Percentiles rank a stretch among this genome's conserved stretches.
phyloP scores from a whole-genome alignment of 2,888 invertebrate species.

The Lasioglossum morio region DNA sequence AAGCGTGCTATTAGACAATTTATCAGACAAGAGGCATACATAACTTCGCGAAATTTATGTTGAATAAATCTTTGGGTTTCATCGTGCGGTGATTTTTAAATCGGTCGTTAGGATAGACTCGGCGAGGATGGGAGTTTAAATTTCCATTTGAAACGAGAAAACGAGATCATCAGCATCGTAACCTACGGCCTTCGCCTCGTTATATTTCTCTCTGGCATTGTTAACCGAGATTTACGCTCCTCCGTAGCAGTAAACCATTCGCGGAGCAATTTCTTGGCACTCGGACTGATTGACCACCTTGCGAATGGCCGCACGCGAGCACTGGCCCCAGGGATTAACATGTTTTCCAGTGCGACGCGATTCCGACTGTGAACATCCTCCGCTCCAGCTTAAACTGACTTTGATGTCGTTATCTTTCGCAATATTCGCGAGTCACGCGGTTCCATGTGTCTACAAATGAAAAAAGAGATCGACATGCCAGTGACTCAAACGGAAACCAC shows the following conservation, averaged over 20 bases:
- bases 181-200: conserved; percentile 52
- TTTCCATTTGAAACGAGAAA: conserved; percentile 56
- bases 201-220: conserved; percentile 63
- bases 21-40: background rate
- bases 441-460: too few species aligned
- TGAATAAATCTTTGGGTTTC: conserved; percentile 15
- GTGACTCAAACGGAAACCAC: background rate
- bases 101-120: conserved; percentile 11
- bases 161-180: conserved; percentile 55
- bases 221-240: conserved; percentile 71
- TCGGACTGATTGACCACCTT: conserved; percentile 66
- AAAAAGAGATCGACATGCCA: too few species aligned
- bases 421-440: background rate
- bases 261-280: conserved; percentile 66
- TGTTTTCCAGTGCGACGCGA: conserved; percentile 56
- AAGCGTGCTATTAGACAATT: background rate
- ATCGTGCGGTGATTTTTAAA: background rate
- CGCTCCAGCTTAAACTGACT: conserved; percentile 50
- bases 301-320: conserved; percentile 40
- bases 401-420: conserved; percentile 60
- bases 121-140: conserved; percentile 4
- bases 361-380: conserved; percentile 47
- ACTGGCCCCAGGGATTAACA: conserved; percentile 62
- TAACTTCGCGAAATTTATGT: background rate
- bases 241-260: conserved; percentile 64